Evolutionary conservation across 2,888 invertebrate species (phyloP), one percentile per base, ranked within the genome.

Genomic region (Ptychoptera albimana): DNA sequence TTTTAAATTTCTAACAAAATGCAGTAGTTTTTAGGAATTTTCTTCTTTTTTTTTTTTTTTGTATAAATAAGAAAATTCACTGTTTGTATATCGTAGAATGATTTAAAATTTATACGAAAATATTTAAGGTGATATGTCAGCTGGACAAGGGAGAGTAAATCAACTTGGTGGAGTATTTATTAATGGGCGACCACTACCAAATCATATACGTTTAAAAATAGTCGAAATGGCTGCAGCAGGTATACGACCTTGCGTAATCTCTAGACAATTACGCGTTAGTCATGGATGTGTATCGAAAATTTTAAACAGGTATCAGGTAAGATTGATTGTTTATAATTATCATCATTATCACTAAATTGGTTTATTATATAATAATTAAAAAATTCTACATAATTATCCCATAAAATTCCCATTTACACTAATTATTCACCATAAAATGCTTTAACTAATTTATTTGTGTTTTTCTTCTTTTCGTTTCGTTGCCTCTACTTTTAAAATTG

Each of bases 231-330:
- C 94, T 0, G 87, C 89, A 6, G 83, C 86, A 30, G 94, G 96
- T 11, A 82, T 94, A 10, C 73, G 94, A 15, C 96, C 96, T 23
- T 96, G 96, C 61, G 89, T 93, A 54, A 97, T 97, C 61, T 91
- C 89, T 10, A 75, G 96, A 7, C 92, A 93, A 62, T 70, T 96
- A 30, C 73, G 93, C 36, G 94, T 96, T 37, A 91, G 89, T 1
- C 96, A 96, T 59, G 96, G 96, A 40, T 96, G 94, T 65, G 96
- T 96, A 48, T 92, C 92, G 56, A 96, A 96, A 69, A 96, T 96
- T 53, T 74, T 96, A 49, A 91, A 91, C 63, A 75, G 92, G 55
- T 92, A 89, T 65, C 85, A 92, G 70, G 86, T 50, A 49, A 46
- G 31, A 7, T 13, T 36, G 13, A 13, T 35, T 12, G 23, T 23